Conservation (phyloP, 2,797 vertebrate species). For the Microctenopoma steveboyesi region DNA sequence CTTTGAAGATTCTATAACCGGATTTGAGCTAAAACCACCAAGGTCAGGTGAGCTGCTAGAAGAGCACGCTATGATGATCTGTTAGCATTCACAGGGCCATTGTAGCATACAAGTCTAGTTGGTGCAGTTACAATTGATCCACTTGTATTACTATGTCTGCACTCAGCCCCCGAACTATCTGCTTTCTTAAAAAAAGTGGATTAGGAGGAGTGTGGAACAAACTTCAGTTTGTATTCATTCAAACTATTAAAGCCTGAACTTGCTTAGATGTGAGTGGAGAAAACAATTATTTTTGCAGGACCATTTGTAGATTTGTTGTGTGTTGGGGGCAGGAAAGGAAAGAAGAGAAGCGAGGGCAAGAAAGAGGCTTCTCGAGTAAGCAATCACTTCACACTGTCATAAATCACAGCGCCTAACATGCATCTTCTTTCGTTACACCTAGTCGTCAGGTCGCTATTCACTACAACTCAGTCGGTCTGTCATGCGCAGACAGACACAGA, state of each 20-base stretch:
- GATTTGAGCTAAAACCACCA: slow-evolving; percentile 53
- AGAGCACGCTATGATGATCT: neutral
- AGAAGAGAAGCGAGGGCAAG: slow-evolving; percentile 19
- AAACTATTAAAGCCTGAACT: too few species aligned
- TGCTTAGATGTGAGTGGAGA: too few species aligned
- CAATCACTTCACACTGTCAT: slow-evolving; percentile 86
- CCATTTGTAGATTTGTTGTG: slow-evolving; percentile 42
- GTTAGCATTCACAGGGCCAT: neutral
- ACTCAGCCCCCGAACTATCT: neutral
- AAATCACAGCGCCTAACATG: slow-evolving; percentile 86
- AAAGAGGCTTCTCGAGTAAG: slow-evolving; percentile 78
- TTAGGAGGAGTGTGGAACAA: neutral
- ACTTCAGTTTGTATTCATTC: neutral
- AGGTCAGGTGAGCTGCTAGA: slow-evolving; percentile 43
- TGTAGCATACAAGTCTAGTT: too few species aligned
- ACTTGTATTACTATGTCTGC: neutral
- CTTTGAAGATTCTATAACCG: slow-evolving; percentile 39
- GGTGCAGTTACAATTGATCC: neutral
- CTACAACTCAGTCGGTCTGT: slow-evolving; percentile 62
- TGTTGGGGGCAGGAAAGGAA: slow-evolving; percentile 1
- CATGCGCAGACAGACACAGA: slow-evolving; percentile 21
- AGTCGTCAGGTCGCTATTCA: slow-evolving; percentile 78
- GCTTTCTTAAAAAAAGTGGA: neutral
- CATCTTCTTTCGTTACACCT: slow-evolving; percentile 84
- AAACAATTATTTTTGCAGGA: slow-evolving; percentile 2